phyloP scores from a whole-genome alignment of 2,113 vertebrate genomes.

The Apus apus region DNA sequence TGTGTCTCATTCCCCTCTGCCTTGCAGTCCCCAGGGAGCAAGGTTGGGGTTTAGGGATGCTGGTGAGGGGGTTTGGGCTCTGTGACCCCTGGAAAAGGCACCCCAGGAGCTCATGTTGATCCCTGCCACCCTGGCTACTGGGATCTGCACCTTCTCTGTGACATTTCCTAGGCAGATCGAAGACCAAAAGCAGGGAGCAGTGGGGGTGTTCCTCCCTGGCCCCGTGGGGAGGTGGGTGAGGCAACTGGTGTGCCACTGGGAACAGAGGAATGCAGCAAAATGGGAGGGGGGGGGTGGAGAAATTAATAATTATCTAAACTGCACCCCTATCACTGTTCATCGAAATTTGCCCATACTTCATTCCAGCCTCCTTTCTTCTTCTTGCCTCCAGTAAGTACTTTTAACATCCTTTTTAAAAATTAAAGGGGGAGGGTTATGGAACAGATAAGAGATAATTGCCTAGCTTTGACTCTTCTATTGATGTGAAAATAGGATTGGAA shows the following conservation, averaged over 20 bases:
- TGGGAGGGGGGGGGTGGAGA: not conserved
- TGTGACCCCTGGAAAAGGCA: not conserved
- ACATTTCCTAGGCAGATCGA: rapidly evolving
- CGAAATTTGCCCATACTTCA: slow-evolving; percentile 36
- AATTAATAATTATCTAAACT: slow-evolving; percentile 36
- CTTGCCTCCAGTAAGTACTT: slow-evolving; percentile 60
- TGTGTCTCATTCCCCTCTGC: rapidly evolving
- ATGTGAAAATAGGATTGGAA: slow-evolving; percentile 93
- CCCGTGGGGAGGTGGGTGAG: not conserved
- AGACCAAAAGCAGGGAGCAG: rapidly evolving
- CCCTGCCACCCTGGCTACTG: not conserved
- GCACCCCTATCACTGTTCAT: slow-evolving; percentile 45
- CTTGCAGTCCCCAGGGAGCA: rapidly evolving
- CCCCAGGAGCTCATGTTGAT: rapidly evolving
- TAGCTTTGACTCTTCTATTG: slow-evolving; percentile 85
- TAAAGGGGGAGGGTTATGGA: slow-evolving; percentile 71
- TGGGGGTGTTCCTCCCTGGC: not conserved
- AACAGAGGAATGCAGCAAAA: not conserved
- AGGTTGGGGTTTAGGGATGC: rapidly evolving
- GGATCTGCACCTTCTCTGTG: rapidly evolving
- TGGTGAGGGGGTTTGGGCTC: rapidly evolving
- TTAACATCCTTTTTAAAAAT: slow-evolving; percentile 74
- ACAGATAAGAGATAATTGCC: slow-evolving; percentile 83
- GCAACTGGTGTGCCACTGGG: slow-evolving; percentile 23
- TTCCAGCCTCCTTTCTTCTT: slow-evolving; percentile 44